Percentiles rank a stretch among this genome's conserved stretches.
Conservation (phyloP, 1,140 invertebrate species). For the Idris sp. region DNA sequence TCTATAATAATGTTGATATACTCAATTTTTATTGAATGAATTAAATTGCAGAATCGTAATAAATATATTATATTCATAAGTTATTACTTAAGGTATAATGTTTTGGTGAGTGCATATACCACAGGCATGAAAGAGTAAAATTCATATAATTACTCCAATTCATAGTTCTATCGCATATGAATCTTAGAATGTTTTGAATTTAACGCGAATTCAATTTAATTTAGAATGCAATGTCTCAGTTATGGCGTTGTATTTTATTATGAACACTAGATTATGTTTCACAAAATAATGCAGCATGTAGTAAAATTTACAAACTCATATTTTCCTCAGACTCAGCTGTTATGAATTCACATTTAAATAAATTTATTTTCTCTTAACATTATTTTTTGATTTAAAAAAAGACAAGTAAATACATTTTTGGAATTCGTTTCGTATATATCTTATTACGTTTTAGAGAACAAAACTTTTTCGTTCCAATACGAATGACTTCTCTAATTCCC, state of each 20-base stretch:
- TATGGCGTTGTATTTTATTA: not conserved
- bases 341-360: too few relatives aligned
- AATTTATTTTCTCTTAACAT: too few relatives aligned
- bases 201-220: slow-evolving; percentile 16
- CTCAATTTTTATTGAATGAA: slow-evolving; percentile 2
- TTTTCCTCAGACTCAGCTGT: too few relatives aligned
- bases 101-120: slow-evolving; percentile 5
- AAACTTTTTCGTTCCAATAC: too few relatives aligned
- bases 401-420: too few relatives aligned
- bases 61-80: slow-evolving; percentile 2
- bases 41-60: not conserved
- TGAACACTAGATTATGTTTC: slow-evolving; percentile 1
- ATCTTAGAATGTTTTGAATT: slow-evolving; percentile 16
- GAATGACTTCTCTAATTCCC: not conserved
- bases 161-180: not conserved
- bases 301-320: not conserved
- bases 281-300: slow-evolving; percentile 1
- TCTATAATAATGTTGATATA: too few relatives aligned
- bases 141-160: slow-evolving; percentile 10
- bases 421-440: too few relatives aligned
- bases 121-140: slow-evolving; percentile 12
- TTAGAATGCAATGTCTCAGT: slow-evolving; percentile 10
- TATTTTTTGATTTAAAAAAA: too few relatives aligned
- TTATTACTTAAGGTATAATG: not conserved
- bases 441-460: too few relatives aligned